Evolutionary conservation across 2,888 invertebrate genomes (phyloP), one percentile per base, ranked within the genome.

Genomic region (Geotrupes spiniger): DNA sequence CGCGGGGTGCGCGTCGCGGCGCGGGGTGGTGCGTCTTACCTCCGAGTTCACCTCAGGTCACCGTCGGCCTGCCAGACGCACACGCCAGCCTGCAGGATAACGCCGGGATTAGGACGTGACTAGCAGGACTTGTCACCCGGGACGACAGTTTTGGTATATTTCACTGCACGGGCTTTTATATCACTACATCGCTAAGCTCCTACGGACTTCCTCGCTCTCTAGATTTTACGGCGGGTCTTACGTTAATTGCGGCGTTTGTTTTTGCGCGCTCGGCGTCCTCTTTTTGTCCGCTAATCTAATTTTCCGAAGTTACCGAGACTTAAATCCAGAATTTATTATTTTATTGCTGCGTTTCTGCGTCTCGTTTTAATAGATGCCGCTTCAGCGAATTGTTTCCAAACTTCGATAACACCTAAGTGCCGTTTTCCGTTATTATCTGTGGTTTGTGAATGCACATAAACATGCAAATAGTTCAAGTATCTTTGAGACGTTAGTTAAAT

Each of bases 41-140:
- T 56, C 51, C 46, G 56, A 57, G 57, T 53, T 59, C 58, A 58
- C 46, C 49, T 42, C 57, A 57, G 60, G 60, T 60, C 58, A 58
- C 55, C 55, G 52, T 45, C 53, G 47, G 51, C 47, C 53, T 54
- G 57, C 58, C 58, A 58, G 58, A 58, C 60, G 58, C 58, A n/a
- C n/a, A 60, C 57, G 58, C 50, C 55, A 58, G 48, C 52, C 56
- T 50, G 58, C 51, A 56, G 56, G 58, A 58, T 58, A 58, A 60
- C 54, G 56, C 49, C 52, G 17, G 59, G 59, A 58, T 57, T 60
- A 60, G 55, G 54, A 56, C 57, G 60, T 58, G 58, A 57, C 57
- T 57, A 52, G 52, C 53, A 52, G 54, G 49, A 56, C 53, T 54
- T 51, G 52, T 54, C 56, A 52, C 46, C 48, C 38, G 40, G 40